phyloP scores from a whole-genome alignment of 2,888 invertebrate genomes.

The Aspidapion aeneum region DNA sequence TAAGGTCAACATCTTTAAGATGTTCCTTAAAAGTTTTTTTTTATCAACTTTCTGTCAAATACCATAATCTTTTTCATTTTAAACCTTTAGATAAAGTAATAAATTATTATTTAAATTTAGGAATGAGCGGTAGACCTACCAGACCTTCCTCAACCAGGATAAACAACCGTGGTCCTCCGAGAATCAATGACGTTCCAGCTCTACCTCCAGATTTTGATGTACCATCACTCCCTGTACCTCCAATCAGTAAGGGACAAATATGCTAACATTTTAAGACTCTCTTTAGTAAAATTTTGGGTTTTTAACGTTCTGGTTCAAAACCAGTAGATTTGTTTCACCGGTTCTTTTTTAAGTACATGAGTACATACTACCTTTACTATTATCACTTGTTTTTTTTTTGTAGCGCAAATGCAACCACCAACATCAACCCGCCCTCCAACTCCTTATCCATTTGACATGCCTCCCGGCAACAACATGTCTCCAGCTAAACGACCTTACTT shows the following conservation, averaged over 20 bases:
- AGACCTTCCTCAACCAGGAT: conserved; percentile 74
- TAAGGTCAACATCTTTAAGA: too few species aligned
- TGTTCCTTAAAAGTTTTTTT: too few species aligned
- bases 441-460: conserved; percentile 75
- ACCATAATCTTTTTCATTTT: too few species aligned
- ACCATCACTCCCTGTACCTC: conserved; percentile 50
- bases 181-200: conserved; percentile 74
- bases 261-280: too few species aligned
- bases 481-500: conserved; percentile 53
- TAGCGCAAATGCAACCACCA: conserved; percentile 50
- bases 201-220: conserved; percentile 65
- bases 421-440: conserved; percentile 55
- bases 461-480: conserved; percentile 53
- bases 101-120: too few species aligned
- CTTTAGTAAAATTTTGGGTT: too few species aligned
- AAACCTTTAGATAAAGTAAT: too few species aligned
- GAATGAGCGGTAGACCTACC: conserved; percentile 57
- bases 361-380: too few species aligned
- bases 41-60: too few species aligned
- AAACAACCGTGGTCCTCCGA: conserved; percentile 86
- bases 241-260: conserved; percentile 23
- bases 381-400: not conserved
- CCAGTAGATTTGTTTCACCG: too few species aligned
- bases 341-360: too few species aligned
- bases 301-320: too few species aligned